These are phyloP conservation scores for Tenthredo amoena DNA, from an alignment of 2,888 invertebrate genomes.

Conservation along the genomic window DNA sequence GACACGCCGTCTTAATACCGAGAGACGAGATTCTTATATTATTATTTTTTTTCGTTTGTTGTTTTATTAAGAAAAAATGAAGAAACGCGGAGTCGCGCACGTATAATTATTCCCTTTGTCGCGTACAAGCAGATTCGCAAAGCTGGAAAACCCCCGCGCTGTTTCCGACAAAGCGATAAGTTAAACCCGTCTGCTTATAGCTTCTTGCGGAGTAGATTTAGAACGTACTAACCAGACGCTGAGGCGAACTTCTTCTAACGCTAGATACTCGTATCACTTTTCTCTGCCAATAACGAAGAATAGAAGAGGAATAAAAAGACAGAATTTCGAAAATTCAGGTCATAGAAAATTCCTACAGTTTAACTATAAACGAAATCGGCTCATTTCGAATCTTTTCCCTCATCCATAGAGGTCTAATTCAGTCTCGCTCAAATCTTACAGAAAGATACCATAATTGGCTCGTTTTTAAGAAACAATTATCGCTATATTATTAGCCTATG, in stretches of 20 bases:
- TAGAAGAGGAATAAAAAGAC: neutral
- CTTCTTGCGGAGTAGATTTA: slow-evolving; percentile 35
- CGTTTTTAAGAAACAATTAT: neutral
- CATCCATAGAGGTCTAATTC: neutral
- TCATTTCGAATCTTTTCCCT: neutral
- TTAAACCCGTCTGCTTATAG: slow-evolving; percentile 42
- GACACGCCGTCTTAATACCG: neutral
- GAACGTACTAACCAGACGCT: slow-evolving; percentile 40
- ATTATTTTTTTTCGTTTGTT: neutral
- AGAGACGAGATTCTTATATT: neutral
- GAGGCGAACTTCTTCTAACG: neutral
- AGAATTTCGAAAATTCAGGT: slow-evolving; percentile 32
- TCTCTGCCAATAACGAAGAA: slow-evolving; percentile 23
- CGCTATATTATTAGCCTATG: neutral
- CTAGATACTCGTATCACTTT: neutral
- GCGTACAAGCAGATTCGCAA: neutral
- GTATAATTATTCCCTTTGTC: slow-evolving; percentile 17
- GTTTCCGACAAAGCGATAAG: slow-evolving; percentile 30
- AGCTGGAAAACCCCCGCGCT: slow-evolving; percentile 37
- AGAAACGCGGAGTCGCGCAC: neutral
- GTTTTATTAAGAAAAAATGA: neutral
- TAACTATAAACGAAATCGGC: neutral
- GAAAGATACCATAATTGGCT: neutral
- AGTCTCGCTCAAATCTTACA: neutral
- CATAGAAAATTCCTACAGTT: slow-evolving; percentile 32